Conservation (phyloP, 2,888 invertebrate genomes). For the Andrena chrysosceles region DNA sequence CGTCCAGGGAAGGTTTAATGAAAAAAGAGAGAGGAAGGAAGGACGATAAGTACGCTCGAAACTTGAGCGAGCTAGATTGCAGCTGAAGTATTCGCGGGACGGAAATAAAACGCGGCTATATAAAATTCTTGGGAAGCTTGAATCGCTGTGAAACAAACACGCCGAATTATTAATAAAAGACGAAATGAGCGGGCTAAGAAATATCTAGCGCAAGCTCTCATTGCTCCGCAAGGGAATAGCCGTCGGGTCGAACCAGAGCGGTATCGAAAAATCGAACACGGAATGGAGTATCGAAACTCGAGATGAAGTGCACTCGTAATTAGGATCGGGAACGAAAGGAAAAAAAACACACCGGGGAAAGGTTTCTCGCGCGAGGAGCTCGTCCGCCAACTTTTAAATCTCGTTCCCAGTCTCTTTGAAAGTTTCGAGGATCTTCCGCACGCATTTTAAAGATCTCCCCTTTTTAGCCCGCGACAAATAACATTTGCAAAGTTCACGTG, state of each 20-base stretch:
- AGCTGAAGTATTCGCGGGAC: not conserved
- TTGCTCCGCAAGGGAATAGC: not conserved
- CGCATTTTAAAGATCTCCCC: too few relatives aligned
- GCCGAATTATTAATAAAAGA: conserved; percentile 33
- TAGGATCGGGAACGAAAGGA: conserved; percentile 3
- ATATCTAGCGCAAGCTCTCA: conserved; percentile 11
- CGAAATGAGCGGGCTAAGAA: conserved; percentile 6
- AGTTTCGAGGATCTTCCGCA: too few relatives aligned
- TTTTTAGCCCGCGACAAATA: too few relatives aligned
- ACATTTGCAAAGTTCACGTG: not conserved
- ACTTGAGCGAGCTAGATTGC: conserved; percentile 14
- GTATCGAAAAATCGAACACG: conserved; percentile 31
- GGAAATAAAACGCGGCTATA: not conserved
- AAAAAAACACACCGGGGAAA: not conserved
- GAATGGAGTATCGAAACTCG: not conserved
- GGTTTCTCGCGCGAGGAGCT: not conserved
- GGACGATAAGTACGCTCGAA: not conserved
- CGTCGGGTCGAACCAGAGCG: conserved; percentile 6
- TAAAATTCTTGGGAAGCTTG: not conserved
- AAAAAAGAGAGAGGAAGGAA: not conserved
- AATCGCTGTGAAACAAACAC: conserved; percentile 22
- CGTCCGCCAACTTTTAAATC: too few relatives aligned
- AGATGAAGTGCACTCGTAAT: conserved; percentile 5
- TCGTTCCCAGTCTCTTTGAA: too few relatives aligned
- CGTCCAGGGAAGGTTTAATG: not conserved